These are phyloP conservation scores for Perizoma affinitatum DNA, from an alignment of 2,888 invertebrate genomes.

Conservation along the genomic window DNA sequence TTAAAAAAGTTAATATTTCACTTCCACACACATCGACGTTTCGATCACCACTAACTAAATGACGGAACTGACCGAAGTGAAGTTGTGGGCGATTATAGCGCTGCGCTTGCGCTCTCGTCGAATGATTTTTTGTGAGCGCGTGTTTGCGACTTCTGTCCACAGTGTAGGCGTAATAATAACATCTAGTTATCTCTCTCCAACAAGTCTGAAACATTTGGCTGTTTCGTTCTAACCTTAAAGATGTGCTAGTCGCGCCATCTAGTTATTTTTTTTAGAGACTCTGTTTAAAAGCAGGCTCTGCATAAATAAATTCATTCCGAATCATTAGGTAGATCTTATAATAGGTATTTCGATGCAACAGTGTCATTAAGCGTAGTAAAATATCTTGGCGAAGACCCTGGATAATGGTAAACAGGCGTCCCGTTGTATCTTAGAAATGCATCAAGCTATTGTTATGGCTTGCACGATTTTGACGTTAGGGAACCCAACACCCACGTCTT, in stretches of 20 bases:
- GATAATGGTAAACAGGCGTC: slow-evolving; percentile 32
- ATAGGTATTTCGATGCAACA: too few species aligned
- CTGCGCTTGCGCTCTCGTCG: slow-evolving; percentile 78
- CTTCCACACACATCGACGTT: slow-evolving; percentile 83
- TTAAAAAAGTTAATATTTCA: slow-evolving; percentile 82
- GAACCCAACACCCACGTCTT: slow-evolving; percentile 37
- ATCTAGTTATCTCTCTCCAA: slow-evolving; percentile 64
- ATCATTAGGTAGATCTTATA: not conserved
- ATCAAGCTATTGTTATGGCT: slow-evolving; percentile 35
- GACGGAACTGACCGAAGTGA: slow-evolving; percentile 81
- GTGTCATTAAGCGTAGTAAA: not conserved
- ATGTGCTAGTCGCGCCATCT: slow-evolving; percentile 70
- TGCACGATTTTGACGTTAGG: slow-evolving; percentile 33
- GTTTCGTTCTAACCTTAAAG: slow-evolving; percentile 52
- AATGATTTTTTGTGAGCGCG: slow-evolving; percentile 79
- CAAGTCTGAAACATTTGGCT: slow-evolving; percentile 34
- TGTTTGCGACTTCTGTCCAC: slow-evolving; percentile 70
- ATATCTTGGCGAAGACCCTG: slow-evolving; percentile 25
- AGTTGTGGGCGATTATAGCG: slow-evolving; percentile 82
- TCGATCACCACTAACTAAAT: slow-evolving; percentile 83
- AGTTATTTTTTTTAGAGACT: slow-evolving; percentile 58
- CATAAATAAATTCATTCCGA: not conserved
- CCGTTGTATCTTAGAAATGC: slow-evolving; percentile 34
- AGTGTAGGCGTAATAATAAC: slow-evolving; percentile 80
- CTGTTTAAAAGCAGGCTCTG: slow-evolving; percentile 29